Evolutionary conservation across 2,113 vertebrate genomes (phyloP).

Genomic region (Phodopus roborovskii): DNA sequence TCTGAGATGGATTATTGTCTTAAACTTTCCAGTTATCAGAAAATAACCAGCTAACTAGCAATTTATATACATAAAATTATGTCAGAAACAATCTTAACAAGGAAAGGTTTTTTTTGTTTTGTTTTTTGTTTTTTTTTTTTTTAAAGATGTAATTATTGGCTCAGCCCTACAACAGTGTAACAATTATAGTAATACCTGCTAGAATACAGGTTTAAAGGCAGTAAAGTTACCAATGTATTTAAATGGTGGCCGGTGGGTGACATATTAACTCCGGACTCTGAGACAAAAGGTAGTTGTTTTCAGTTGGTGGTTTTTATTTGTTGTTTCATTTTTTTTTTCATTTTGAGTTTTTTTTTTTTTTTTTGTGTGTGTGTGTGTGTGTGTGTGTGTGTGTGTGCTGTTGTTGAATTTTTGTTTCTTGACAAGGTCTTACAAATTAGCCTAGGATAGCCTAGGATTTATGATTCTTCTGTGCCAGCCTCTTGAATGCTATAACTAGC

Average conservation of each 20-base stretch:
- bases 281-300: not conserved
- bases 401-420: not conserved
- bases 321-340: not conserved
- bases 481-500: not conserved
- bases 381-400: no score
- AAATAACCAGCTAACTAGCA: conserved; percentile 3
- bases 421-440: not conserved
- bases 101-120: not conserved
- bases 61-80: not conserved
- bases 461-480: not conserved
- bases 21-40: conserved; percentile 31
- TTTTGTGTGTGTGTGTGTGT: no score
- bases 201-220: not conserved
- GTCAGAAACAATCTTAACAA: not conserved
- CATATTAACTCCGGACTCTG: not conserved
- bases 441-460: not conserved
- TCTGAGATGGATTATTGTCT: conserved; percentile 12
- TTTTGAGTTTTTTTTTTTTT: no score
- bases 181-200: not conserved
- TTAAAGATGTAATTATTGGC: not conserved
- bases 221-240: not conserved
- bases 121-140: no score
- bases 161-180: not conserved
- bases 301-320: not conserved
- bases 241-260: not conserved